These are phyloP conservation scores for Eupithecia subumbrata DNA, from an alignment of 2,888 invertebrate species.

Conservation along the genomic window DNA sequence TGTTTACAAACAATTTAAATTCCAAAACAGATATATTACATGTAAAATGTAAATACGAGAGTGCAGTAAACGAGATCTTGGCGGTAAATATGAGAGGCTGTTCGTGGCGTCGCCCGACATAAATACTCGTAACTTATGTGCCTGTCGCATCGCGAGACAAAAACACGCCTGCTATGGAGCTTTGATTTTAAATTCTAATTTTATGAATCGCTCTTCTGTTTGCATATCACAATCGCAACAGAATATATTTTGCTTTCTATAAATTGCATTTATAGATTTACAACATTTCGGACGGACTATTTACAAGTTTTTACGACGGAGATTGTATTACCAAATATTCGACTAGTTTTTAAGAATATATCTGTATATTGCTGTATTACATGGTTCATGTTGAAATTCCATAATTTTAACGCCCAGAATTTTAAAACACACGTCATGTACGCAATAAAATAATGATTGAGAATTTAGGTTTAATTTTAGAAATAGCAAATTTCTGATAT, in stretches of 20 bases:
- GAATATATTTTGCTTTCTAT: background rate
- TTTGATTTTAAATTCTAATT: conserved; percentile 82
- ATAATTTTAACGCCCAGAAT: too few species aligned
- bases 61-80: conserved; percentile 63
- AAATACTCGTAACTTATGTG: conserved; percentile 46
- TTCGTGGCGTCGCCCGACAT: conserved; percentile 41
- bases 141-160: conserved; percentile 39
- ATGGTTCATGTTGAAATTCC: too few species aligned
- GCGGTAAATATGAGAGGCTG: conserved; percentile 47
- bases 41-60: conserved; percentile 65
- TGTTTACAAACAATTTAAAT: conserved; percentile 48
- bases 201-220: conserved; percentile 70
- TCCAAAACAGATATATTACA: conserved; percentile 55
- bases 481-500: too few species aligned
- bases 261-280: background rate
- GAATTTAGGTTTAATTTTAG: too few species aligned
- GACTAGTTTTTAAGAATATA: too few species aligned
- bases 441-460: too few species aligned
- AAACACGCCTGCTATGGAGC: conserved; percentile 51
- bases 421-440: too few species aligned
- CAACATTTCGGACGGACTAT: background rate
- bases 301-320: background rate
- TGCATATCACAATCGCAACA: conserved; percentile 67
- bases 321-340: too few species aligned
- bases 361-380: too few species aligned